These are phyloP conservation scores for Steatornis caripensis DNA, from an alignment of 2,113 vertebrate genomes.

Conservation along the genomic window DNA sequence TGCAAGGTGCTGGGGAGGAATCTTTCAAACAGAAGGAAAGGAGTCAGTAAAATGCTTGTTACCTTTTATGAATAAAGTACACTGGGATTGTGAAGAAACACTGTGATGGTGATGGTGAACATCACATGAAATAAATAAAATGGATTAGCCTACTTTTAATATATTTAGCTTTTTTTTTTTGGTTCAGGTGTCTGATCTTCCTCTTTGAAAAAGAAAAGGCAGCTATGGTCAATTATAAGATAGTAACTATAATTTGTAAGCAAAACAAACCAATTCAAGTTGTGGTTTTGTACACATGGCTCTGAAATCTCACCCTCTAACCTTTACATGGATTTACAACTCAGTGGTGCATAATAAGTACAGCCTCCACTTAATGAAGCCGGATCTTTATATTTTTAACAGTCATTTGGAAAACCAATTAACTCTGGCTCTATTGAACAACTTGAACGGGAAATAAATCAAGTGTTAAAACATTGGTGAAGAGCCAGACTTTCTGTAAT, in stretches of 20 bases:
- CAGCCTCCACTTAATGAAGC: slow-evolving; percentile 81
- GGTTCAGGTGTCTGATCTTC: neutral
- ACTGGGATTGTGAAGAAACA: neutral
- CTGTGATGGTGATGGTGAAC: neutral
- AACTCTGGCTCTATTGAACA: slow-evolving; percentile 84
- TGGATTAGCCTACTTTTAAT: neutral
- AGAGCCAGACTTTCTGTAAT: slow-evolving; percentile 84
- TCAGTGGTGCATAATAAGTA: slow-evolving; percentile 70
- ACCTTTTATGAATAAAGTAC: neutral
- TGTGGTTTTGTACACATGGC: slow-evolving; percentile 38
- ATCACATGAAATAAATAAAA: neutral
- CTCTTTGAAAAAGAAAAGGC: neutral
- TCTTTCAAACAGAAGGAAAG: neutral
- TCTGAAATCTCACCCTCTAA: slow-evolving; percentile 63
- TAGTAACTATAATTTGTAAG: slow-evolving; percentile 41
- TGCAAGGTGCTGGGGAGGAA: neutral
- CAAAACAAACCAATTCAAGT: slow-evolving; percentile 16
- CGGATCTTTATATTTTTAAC: slow-evolving; percentile 84
- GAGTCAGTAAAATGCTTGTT: neutral
- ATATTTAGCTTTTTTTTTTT: neutral
- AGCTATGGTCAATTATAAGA: neutral
- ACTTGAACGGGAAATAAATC: slow-evolving; percentile 90
- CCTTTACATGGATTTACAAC: slow-evolving; percentile 72
- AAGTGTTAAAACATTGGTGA: slow-evolving; percentile 89
- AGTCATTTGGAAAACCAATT: slow-evolving; percentile 92